A percentile compares a stretch with the other conserved stretches of the same genome.
These are phyloP conservation scores for Melospiza georgiana DNA, from an alignment of 2,113 vertebrate genomes.

Conservation along the genomic window DNA sequence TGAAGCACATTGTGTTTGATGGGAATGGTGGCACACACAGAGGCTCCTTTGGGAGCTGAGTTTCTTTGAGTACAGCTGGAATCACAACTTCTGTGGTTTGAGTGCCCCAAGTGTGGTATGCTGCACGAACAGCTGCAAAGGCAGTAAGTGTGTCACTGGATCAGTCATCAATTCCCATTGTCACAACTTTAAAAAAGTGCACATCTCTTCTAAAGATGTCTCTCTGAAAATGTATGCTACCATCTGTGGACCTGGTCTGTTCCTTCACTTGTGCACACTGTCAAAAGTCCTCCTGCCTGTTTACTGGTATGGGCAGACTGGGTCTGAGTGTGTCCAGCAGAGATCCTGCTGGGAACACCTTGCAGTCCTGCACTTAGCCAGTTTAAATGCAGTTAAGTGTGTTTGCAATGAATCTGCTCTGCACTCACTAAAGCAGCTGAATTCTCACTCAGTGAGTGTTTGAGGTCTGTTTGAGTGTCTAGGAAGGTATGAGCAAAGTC, in stretches of 20 bases:
- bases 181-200: neutral
- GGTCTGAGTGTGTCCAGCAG: neutral
- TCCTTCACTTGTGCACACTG: neutral
- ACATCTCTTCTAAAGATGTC: neutral
- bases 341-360: neutral
- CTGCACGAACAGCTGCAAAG: neutral
- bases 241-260: neutral
- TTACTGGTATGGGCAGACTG: neutral
- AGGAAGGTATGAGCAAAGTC: neutral
- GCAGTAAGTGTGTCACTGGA: neutral
- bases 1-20: neutral
- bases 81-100: neutral
- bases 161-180: neutral
- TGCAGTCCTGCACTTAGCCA: neutral
- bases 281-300: neutral
- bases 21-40: neutral
- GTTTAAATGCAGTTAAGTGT: neutral
- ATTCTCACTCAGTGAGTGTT: neutral
- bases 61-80: neutral
- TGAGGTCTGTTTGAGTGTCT: neutral
- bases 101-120: accelerated
- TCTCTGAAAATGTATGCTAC: neutral
- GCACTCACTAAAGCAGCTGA: neutral
- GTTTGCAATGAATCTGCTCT: neutral
- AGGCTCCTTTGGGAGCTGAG: neutral